Conservation (phyloP, 1,140 invertebrate species). For the Lordiphosa mommai region DNA sequence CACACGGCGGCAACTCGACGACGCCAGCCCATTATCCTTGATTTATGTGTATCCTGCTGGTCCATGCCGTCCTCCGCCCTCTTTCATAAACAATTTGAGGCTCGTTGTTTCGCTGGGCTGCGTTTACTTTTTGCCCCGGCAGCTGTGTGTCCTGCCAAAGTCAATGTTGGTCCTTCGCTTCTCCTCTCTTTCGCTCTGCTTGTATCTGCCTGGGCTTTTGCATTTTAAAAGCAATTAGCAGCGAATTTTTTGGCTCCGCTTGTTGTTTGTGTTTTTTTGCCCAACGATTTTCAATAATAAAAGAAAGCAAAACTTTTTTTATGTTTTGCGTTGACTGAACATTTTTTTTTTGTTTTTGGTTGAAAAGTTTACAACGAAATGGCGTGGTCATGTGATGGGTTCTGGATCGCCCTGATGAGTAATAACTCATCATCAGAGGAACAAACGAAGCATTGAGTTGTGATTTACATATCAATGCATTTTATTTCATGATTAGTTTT, state of each 20-base stretch:
- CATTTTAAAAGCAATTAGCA: slow-evolving; percentile 78
- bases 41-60: slow-evolving; percentile 75
- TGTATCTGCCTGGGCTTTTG: slow-evolving; percentile 46
- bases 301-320: slow-evolving; percentile 40
- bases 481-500: slow-evolving; percentile 59
- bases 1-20: slow-evolving; percentile 43
- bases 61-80: slow-evolving; percentile 33
- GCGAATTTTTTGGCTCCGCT: slow-evolving; percentile 60
- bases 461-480: slow-evolving; percentile 70
- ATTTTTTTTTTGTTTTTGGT: background rate
- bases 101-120: slow-evolving; percentile 39
- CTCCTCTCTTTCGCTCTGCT: background rate
- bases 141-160: slow-evolving; percentile 68
- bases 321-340: slow-evolving; percentile 2
- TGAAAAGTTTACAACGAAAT: slow-evolving; percentile 61
- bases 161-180: slow-evolving; percentile 59
- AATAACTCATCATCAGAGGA: background rate
- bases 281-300: slow-evolving; percentile 63
- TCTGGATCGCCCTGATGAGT: background rate
- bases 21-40: slow-evolving; percentile 63
- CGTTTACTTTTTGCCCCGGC: slow-evolving; percentile 44
- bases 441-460: slow-evolving; percentile 38
- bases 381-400: slow-evolving; percentile 43
- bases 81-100: slow-evolving; percentile 70
- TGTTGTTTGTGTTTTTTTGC: slow-evolving; percentile 45